phyloP scores from a whole-genome alignment of 2,797 vertebrate genomes.

The Gallinago solitaria region DNA sequence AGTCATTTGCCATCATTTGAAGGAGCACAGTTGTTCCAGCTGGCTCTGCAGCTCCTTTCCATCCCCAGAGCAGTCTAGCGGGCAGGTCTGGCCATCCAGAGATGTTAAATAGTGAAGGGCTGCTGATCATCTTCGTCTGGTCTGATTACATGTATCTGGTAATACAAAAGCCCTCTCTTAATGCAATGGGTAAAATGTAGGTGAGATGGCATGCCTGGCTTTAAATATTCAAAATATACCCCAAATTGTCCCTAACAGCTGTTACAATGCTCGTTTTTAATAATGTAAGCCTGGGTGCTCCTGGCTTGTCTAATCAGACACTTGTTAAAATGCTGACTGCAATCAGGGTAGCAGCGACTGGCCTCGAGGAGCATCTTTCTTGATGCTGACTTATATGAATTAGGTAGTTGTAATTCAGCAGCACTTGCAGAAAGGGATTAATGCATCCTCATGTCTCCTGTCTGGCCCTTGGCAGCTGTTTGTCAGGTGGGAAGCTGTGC shows the following conservation, averaged over 20 bases:
- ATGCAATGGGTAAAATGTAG: not conserved
- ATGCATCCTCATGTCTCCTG: not conserved
- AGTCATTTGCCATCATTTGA: not conserved
- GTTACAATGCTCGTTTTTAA: not conserved
- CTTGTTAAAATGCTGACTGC: not conserved
- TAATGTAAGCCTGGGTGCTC: not conserved
- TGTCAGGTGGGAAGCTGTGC: not conserved
- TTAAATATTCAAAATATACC: not conserved
- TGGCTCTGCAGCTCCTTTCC: not conserved
- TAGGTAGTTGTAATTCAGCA: not conserved
- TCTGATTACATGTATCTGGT: not conserved
- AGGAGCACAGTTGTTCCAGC: not conserved
- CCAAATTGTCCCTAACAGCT: not conserved
- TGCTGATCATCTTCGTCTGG: not conserved
- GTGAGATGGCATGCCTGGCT: not conserved
- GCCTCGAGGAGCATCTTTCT: not conserved
- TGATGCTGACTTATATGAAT: not conserved
- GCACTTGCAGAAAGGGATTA: not conserved
- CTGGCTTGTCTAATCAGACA: not conserved
- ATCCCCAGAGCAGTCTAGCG: not conserved
- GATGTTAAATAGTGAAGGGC: not conserved
- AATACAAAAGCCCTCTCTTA: not conserved
- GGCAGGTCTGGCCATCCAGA: not conserved
- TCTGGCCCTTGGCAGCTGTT: not conserved
- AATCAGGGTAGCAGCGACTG: not conserved